A percentile compares a stretch with the other conserved stretches of the same genome.
phyloP scores from a whole-genome alignment of 2,797 vertebrate species.

The Chromobotia macracanthus region DNA sequence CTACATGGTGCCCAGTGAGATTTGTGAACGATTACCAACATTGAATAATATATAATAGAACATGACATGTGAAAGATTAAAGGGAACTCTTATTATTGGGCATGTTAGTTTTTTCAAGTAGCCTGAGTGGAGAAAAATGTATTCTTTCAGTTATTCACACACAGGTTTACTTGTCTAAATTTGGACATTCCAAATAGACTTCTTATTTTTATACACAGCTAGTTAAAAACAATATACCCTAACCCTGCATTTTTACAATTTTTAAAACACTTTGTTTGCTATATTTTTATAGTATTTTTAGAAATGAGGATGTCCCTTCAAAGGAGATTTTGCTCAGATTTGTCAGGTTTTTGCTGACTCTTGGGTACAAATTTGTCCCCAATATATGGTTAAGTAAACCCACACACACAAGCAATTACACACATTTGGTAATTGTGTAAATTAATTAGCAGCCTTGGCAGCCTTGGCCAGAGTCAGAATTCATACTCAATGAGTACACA shows the following conservation, averaged over 20 bases:
- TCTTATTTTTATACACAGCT: too few relatives aligned
- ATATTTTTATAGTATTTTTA: too few relatives aligned
- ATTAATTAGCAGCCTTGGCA: conserved; percentile 42
- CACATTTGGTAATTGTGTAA: conserved; percentile 39
- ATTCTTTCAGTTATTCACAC: not conserved
- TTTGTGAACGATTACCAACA: conserved; percentile 16
- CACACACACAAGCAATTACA: conserved; percentile 29
- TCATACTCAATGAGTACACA: not conserved
- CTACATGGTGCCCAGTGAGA: conserved; percentile 1
- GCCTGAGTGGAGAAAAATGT: not conserved
- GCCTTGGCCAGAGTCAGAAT: conserved; percentile 6
- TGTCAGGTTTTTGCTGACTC: too few relatives aligned
- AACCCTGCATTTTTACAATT: too few relatives aligned
- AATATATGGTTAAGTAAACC: too few relatives aligned
- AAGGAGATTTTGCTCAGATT: too few relatives aligned
- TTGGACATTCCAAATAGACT: too few relatives aligned
- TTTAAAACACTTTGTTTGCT: too few relatives aligned
- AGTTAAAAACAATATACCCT: too few relatives aligned
- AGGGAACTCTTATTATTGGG: not conserved
- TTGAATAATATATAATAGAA: conserved; percentile 28
- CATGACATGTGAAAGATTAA: not conserved
- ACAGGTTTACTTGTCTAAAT: too few relatives aligned
- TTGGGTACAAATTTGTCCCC: too few relatives aligned
- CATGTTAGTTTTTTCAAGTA: not conserved
- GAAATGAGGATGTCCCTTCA: too few relatives aligned